Base-by-base conservation (phyloP, 2,113 vertebrate genomes). In the Heptranchias perlo region DNA sequence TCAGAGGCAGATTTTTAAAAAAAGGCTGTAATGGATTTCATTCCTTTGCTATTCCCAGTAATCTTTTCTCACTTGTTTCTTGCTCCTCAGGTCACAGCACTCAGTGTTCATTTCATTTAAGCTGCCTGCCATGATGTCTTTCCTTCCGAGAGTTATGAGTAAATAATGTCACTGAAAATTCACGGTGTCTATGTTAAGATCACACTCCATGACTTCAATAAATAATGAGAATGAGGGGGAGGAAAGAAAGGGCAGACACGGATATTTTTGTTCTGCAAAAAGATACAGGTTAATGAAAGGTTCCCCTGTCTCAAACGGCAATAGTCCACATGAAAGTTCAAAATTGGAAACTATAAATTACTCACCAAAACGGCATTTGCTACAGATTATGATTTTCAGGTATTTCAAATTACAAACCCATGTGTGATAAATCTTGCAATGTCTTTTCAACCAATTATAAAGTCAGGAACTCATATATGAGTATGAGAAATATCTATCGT, bases 261-360 rank as follows among this genome's bases (percentile, higher is more conserved):
- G 87, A 31, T 58, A 91, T 58, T 91, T 58, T 31, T 91, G 31
- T 58, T 58, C 87, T 58, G 52, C 14, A 58, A 58, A 11, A 91
- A 16, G 52, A 58, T 35, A 35, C 52, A 16, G 52, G 28, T 91
- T 58, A 91, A 54, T 14, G 58, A 91, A 91, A 35, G 52, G 11
- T 3, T 58, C 10, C 52, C 87, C 31, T 52, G n/a, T 47, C 18
- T 82, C 78, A 82, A 44, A 73, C 31, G 35, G 44, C 39, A 82
- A 44, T 39, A 82, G 16, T 82, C 39, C 18, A 44, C 21, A 18
- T 21, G 16, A 44, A 82, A 82, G 78, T 82, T 82, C 78, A 82
- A 82, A 82, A 82, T 82, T 82, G 78, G 78, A 82, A 82, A 82
- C 39, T 18, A 82, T 82, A 82, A 82, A 82, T 78, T 78, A n/a